Evolutionary conservation across 2,888 invertebrate species (phyloP).

Genomic region (Celastrina argiolus): DNA sequence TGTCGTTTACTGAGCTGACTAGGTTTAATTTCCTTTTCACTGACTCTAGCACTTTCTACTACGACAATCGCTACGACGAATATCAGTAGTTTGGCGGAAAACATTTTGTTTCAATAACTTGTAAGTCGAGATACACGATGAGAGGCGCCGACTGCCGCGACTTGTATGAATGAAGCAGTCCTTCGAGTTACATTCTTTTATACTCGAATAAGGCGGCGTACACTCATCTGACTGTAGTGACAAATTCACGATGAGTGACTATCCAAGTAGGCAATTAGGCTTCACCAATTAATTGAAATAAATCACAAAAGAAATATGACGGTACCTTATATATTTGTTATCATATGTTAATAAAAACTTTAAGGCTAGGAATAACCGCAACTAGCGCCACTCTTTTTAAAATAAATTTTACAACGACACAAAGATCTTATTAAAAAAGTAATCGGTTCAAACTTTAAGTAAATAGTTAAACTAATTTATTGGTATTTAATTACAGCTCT

Average conservation of each 20-base stretch:
- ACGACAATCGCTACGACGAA: neutral
- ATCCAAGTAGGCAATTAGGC: too few species aligned
- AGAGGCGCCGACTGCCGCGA: neutral
- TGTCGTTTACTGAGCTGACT: too few species aligned
- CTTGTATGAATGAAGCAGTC: neutral
- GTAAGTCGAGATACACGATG: too few species aligned
- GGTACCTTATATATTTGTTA: too few species aligned
- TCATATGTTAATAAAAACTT: too few species aligned
- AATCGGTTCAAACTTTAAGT: too few species aligned
- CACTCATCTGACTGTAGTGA: neutral
- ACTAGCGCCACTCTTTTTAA: too few species aligned
- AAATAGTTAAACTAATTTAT: too few species aligned
- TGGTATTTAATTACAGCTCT: too few species aligned
- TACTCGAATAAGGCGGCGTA: constrained; percentile 1
- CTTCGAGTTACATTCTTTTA: neutral
- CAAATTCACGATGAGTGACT: neutral
- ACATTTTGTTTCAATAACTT: constrained; percentile 15
- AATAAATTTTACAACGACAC: too few species aligned
- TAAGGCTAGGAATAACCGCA: too few species aligned
- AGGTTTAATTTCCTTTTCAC: neutral
- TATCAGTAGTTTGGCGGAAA: neutral
- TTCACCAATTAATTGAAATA: neutral
- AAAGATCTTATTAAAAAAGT: too few species aligned
- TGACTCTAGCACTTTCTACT: neutral
- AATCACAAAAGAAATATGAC: neutral